Conservation (phyloP, 2,797 vertebrate genomes). For the Pipistrellus nathusii region DNA sequence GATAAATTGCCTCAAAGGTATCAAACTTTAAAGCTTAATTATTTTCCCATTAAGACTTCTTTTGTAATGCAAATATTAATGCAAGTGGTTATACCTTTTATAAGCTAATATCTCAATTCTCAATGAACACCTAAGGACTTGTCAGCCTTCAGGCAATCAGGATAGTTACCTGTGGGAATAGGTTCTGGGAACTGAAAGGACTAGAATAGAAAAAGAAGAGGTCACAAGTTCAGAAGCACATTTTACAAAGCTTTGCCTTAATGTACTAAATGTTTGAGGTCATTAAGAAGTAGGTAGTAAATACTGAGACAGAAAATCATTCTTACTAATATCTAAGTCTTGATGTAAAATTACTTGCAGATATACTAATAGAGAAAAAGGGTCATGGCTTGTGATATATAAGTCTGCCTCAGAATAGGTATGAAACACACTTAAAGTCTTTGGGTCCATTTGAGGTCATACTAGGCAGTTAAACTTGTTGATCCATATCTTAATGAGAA, state of each 20-base stretch:
- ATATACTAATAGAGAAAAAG: not conserved
- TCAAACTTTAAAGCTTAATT: slow-evolving; percentile 77
- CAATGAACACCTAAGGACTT: slow-evolving; percentile 73
- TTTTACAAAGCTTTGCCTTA: not conserved
- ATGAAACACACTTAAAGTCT: not conserved
- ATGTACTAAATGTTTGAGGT: not conserved
- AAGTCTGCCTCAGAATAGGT: not conserved
- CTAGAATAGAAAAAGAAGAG: not conserved
- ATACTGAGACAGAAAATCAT: not conserved
- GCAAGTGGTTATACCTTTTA: slow-evolving; percentile 72
- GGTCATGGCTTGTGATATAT: not conserved
- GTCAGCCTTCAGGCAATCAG: slow-evolving; percentile 50
- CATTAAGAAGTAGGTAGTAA: not conserved
- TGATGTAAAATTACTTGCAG: slow-evolving; percentile 36
- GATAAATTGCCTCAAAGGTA: slow-evolving; percentile 72
- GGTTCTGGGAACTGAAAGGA: not conserved
- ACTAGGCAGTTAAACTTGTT: not conserved
- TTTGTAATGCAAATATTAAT: slow-evolving; percentile 79
- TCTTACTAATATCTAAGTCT: not conserved
- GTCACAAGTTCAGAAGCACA: slow-evolving; percentile 8
- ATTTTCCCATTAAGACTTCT: slow-evolving; percentile 76
- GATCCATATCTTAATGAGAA: slow-evolving; percentile 13
- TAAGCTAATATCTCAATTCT: slow-evolving; percentile 74
- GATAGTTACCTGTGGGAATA: slow-evolving; percentile 25
- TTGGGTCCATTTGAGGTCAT: not conserved